Evolutionary conservation across 1,140 invertebrate species (phyloP).

Genomic region (Ruditapes philippinarum): DNA sequence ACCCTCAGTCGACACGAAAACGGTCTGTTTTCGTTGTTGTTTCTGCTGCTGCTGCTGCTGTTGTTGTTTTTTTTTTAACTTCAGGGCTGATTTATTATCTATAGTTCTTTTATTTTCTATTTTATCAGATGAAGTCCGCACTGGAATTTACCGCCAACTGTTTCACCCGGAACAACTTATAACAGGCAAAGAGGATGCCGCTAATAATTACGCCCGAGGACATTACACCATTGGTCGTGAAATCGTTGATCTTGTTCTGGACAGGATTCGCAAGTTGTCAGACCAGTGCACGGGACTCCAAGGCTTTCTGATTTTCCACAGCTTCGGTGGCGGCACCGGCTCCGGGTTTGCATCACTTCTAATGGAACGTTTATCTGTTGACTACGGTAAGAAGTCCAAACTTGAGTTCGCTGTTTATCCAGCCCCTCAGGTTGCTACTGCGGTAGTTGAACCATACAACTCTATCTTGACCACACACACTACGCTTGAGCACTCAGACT

Average conservation of each 20-base stretch:
- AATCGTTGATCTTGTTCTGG: conserved; percentile 85
- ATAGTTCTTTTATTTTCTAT: no score
- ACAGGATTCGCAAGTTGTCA: conserved; percentile 82
- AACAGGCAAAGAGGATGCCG: conserved; percentile 93
- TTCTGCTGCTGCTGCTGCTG: no score
- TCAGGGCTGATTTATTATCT: no score
- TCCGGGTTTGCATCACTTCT: conserved; percentile 96
- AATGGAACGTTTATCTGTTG: conserved; percentile 95
- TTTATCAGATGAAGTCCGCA: conserved; percentile 84
- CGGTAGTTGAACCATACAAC: conserved; percentile 86
- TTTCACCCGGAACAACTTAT: conserved; percentile 75
- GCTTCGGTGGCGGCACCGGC: conserved; percentile 92
- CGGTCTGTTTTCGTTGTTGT: no score
- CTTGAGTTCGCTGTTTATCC: conserved; percentile 96
- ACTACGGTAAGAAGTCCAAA: conserved; percentile 96
- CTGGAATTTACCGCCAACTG: conserved; percentile 74
- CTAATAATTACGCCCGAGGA: conserved; percentile 87
- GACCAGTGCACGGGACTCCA: conserved; percentile 83
- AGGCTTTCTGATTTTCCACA: conserved; percentile 87
- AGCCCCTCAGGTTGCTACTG: conserved; percentile 92
- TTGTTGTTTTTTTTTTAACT: no score
- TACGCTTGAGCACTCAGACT: conserved; percentile 86
- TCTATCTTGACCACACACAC: conserved; percentile 86
- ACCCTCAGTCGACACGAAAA: no score
- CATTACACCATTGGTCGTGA: conserved; percentile 87